Conservation (phyloP, 2,888 invertebrate genomes). For the Agonopterix subpropinquella region DNA sequence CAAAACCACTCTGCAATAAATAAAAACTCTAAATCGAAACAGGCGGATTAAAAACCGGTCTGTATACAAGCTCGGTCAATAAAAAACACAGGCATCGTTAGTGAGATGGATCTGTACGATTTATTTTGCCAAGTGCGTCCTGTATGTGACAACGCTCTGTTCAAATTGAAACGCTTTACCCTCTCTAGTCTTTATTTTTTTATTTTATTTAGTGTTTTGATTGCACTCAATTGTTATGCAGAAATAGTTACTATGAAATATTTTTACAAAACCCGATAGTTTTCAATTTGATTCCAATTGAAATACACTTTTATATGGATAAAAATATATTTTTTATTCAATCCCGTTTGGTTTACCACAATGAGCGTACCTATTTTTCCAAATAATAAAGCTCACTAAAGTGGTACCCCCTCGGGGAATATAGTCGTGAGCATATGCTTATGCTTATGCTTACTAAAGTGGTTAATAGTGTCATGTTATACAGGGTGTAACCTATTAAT, state of each 20-base stretch:
- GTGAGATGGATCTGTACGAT: neutral
- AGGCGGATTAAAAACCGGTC: neutral
- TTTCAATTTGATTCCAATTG: too few species aligned
- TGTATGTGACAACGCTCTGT: constrained; percentile 4
- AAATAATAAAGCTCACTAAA: too few species aligned
- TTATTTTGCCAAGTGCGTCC: constrained; percentile 5
- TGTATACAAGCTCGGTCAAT: neutral
- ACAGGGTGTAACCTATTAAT: too few species aligned
- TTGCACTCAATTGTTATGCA: constrained; percentile 5
- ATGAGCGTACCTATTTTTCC: too few species aligned
- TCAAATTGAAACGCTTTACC: neutral
- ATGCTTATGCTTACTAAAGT: too few species aligned
- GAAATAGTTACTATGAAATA: neutral
- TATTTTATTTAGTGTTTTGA: neutral
- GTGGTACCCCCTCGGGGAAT: too few species aligned
- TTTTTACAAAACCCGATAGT: too few species aligned
- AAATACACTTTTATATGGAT: too few species aligned
- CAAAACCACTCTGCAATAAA: neutral
- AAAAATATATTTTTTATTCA: too few species aligned
- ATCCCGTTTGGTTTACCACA: too few species aligned
- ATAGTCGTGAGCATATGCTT: too few species aligned
- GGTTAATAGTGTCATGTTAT: too few species aligned
- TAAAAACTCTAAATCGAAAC: neutral
- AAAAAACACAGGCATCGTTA: neutral
- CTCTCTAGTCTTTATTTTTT: neutral